A percentile compares a stretch with the other conserved stretches of the same genome.
phyloP scores from a whole-genome alignment of 2,113 vertebrate genomes.

The Proteles cristata region DNA sequence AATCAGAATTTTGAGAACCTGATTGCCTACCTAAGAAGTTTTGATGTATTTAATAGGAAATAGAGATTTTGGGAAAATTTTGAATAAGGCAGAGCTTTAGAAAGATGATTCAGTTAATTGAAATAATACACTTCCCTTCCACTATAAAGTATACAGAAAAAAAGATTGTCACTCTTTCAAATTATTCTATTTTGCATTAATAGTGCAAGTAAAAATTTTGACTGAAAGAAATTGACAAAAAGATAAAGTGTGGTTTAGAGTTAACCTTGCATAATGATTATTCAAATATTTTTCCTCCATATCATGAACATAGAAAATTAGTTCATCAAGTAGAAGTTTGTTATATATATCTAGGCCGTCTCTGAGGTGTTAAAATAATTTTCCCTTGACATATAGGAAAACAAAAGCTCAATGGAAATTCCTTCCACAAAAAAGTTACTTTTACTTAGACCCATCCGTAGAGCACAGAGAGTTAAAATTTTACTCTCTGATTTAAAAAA shows the following conservation, averaged over 20 bases:
- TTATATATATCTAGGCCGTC: conserved; percentile 11
- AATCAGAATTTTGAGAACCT: not conserved
- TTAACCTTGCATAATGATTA: not conserved
- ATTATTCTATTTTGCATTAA: not conserved
- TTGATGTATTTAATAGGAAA: not conserved
- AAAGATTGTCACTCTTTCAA: not conserved
- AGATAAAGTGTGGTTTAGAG: not conserved
- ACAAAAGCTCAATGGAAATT: not conserved
- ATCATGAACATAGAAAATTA: not conserved
- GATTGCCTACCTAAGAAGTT: not conserved
- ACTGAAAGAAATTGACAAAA: not conserved
- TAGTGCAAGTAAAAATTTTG: not conserved
- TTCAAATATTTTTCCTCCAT: not conserved
- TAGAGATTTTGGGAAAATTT: not conserved
- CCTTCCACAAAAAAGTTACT: not conserved
- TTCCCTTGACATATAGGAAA: not conserved
- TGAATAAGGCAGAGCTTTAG: not conserved
- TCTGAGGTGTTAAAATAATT: conserved; percentile 38
- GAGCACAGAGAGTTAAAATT: conserved; percentile 3
- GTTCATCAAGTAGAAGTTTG: not conserved
- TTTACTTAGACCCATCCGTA: not conserved
- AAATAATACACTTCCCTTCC: not conserved
- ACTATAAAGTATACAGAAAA: not conserved
- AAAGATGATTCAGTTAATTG: not conserved
- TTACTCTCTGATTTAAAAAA: not conserved